Conservation (phyloP, 2,888 invertebrate species). For the Thera obeliscata region DNA sequence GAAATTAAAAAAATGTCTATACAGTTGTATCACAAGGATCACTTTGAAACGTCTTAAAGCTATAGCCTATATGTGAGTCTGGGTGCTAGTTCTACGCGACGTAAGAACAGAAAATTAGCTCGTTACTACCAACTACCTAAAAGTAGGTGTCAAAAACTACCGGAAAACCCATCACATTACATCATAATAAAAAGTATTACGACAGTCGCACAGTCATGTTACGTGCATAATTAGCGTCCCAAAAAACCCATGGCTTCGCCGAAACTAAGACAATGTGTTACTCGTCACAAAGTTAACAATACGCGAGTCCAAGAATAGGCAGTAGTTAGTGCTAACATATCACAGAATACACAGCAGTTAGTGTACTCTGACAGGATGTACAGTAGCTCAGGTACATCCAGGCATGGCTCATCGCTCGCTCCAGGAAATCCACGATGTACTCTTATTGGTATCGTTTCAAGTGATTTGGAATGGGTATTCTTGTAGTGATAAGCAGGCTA, state of each 20-base stretch:
- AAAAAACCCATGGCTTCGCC: constrained; percentile 28
- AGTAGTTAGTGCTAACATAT: not conserved
- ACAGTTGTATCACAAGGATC: no score
- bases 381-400: not conserved
- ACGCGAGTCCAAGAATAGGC: not conserved
- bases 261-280: constrained; percentile 26
- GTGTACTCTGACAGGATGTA: no score
- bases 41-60: no score
- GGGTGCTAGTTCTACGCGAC: no score
- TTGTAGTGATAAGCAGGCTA: not conserved
- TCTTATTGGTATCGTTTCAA: constrained; percentile 14
- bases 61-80: no score
- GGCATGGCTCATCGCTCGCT: constrained; percentile 20
- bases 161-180: not conserved
- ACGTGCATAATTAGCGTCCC: constrained; percentile 7
- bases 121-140: no score
- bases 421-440: constrained; percentile 20
- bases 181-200: not conserved
- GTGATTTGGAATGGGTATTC: constrained; percentile 3
- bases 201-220: not conserved
- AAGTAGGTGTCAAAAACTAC: not conserved
- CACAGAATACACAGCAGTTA: not conserved
- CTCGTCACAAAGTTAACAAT: not conserved
- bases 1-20: no score
- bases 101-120: no score